Evolutionary conservation across 2,113 vertebrate species (phyloP).

Genomic region (Nicator chloris): DNA sequence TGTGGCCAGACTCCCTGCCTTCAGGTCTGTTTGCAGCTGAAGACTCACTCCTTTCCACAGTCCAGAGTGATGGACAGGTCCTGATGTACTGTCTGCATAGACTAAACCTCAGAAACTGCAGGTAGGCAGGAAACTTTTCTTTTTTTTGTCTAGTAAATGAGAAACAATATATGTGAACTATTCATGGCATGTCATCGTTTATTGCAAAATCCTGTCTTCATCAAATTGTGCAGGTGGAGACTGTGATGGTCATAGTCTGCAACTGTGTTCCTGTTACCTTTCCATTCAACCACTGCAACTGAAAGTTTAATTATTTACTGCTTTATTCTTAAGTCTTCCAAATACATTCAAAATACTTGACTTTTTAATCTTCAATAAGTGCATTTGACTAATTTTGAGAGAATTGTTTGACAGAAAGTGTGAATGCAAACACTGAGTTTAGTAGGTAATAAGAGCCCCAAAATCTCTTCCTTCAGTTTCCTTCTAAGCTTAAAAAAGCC

Average conservation of each 20-base stretch:
- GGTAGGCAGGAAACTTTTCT: slow-evolving; percentile 58
- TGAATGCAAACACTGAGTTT: neutral
- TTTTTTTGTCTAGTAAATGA: neutral
- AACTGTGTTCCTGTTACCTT: neutral
- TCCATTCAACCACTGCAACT: neutral
- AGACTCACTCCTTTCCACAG: slow-evolving; percentile 87
- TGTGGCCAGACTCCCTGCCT: slow-evolving; percentile 91
- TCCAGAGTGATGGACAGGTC: slow-evolving; percentile 87
- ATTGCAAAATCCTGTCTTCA: neutral
- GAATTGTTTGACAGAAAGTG: neutral
- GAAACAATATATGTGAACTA: neutral
- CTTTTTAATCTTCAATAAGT: neutral
- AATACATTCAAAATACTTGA: neutral
- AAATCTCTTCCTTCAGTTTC: neutral
- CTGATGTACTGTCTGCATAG: slow-evolving; percentile 88
- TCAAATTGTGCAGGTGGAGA: neutral
- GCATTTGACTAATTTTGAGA: neutral
- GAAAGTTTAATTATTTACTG: neutral
- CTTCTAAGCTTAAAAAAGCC: neutral
- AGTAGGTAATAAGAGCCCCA: neutral
- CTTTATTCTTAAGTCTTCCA: neutral
- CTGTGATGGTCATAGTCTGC: neutral
- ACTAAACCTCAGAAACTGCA: slow-evolving; percentile 81
- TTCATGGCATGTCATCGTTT: neutral
- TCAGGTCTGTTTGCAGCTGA: slow-evolving; percentile 83